Base-by-base conservation (phyloP, 2,888 invertebrate species). In the Trilocha varians region DNA sequence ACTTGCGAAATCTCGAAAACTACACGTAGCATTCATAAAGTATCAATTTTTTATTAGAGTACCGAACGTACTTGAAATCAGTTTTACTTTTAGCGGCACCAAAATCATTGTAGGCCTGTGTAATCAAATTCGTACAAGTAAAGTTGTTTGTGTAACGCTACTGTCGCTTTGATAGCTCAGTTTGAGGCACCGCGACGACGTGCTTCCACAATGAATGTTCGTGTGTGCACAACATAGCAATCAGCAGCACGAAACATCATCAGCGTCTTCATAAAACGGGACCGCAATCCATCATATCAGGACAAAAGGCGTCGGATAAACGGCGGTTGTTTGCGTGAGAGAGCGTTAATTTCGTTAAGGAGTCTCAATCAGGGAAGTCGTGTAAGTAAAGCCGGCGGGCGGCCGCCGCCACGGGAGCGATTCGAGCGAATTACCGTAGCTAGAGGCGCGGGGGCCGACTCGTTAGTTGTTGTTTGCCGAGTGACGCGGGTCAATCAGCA, bases 401-500 rank as follows among this genome's bases (percentile, higher is more conserved):
- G 63, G 66, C 69, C 70, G 71, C 70, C 71, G 73, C 67, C 73
- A 76, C 74, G 78, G 75, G 75, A 77, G 71, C 69, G 78, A 76
- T 75, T 73, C 73, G 69, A 71, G 76, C 72, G 74, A 74, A 77
- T 78, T 70, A 61, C 60, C 69, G 73, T 75, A 82, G 78, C 79
- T 78, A 80, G 74, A 78, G 79, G 83, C 74, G 79, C 74, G 78
- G 77, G 72, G 78, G 73, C 70, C 73, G 73, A 78, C 83, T 85
- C 84, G 84, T 85, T 85, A 84, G 83, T 85, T 84, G 84, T 84
- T 85, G 84, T 85, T 85, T 85, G 84, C 82, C 74, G 75, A 85
- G 85, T 84, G 83, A 83, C 84, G 83, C 84, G 83, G 85, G 85
- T 85, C 85, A 85, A 85, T 85, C 85, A 85, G 84, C 82, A 83